Conservation (phyloP, 2,113 vertebrate species). For the Nothocercus julius region DNA sequence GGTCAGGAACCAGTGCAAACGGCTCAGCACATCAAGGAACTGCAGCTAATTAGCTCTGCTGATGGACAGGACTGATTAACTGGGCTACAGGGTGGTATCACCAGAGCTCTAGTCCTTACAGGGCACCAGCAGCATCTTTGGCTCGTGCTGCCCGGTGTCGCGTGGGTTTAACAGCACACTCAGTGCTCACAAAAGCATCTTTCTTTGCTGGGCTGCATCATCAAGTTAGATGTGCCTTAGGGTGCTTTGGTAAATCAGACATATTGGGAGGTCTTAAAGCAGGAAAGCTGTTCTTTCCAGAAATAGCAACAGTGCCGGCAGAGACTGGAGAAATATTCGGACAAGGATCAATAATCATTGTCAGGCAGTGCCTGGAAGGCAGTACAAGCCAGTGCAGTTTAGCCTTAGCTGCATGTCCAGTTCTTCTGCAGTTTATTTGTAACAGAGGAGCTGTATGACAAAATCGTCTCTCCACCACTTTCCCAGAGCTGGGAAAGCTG, state of each 20-base stretch:
- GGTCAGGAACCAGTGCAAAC: background rate
- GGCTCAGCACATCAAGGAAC: rapidly evolving
- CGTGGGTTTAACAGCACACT: background rate
- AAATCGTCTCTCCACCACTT: background rate
- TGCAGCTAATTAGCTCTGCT: background rate
- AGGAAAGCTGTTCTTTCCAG: background rate
- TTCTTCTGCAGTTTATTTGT: background rate
- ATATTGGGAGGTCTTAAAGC: background rate
- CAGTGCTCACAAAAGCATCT: background rate
- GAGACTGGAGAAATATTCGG: background rate
- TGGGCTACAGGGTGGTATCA: background rate
- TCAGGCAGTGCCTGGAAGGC: background rate
- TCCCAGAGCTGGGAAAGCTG: background rate
- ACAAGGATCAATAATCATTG: background rate
- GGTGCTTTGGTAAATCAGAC: background rate
- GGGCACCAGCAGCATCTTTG: background rate
- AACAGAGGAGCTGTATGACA: background rate
- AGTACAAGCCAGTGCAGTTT: background rate
- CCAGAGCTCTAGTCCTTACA: background rate
- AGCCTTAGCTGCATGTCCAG: background rate
- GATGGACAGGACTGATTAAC: background rate
- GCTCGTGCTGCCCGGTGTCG: background rate
- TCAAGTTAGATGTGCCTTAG: background rate
- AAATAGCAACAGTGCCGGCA: background rate
- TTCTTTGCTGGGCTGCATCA: background rate